Evolutionary conservation across 2,797 vertebrate genomes (phyloP), one percentile per base, ranked within the genome.

Genomic region (Pipistrellus pipistrellus): DNA sequence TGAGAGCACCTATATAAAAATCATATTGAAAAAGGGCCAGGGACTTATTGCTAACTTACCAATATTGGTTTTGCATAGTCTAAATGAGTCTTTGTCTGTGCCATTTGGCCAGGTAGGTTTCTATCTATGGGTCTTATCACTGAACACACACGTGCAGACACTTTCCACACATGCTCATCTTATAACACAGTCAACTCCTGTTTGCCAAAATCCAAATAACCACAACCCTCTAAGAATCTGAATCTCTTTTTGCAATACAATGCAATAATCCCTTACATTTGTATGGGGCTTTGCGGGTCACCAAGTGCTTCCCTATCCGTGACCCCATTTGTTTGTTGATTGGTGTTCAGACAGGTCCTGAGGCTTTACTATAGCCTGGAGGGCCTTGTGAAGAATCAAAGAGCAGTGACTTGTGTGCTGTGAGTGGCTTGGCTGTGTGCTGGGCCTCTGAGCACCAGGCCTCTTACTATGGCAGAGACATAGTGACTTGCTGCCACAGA

Each of bases 121-220:
- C 69, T 90, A 71, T 85, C 62, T 85, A 23, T 68, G 68, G 30
- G 53, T 48, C 66, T 80, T 90, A 69, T 85, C 51, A 91, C 51
- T 95, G 86, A 95, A 95, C 48, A 69, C 15, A 11, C 38, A 68
- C 23, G 57, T 23, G 30, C 41, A 92, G 44, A 86, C 27, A 72
- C 18, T 10, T 17, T 20, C 38, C n/a, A 44, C 8, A 71, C 48
- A 80, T n/a, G 84, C n/a, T 90, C 35, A 93, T 93, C 88, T 92
- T 87, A 87, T 86, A 84, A 85, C 27, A 14, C 55, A 66, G 69
- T 88, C 73, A 82, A 88, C 35, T 93, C 62, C 64, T 78, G 9
- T 69, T 92, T 91, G 68, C 81, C 81, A 81, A 69, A 93, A 85
- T 93, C 57, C 91, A 95, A 90, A 91, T 89, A 88, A 89, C 69